Base-by-base conservation (phyloP, 2,113 vertebrate genomes). In the Onychostruthus taczanowskii region DNA sequence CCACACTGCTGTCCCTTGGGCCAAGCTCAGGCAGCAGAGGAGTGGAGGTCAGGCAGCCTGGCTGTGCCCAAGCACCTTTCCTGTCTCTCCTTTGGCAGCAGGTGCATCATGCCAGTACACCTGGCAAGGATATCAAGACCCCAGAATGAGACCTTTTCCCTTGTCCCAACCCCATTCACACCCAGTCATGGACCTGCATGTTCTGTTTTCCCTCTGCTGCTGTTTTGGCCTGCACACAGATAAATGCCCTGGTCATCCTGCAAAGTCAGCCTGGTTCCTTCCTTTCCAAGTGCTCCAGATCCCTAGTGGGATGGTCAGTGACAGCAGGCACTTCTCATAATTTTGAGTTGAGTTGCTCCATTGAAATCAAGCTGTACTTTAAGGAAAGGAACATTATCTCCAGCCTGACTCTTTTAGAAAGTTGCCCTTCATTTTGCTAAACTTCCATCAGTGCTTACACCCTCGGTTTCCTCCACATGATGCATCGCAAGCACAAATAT, bases 401-500 rank as follows among this genome's bases (percentile, higher is more conserved):
- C 3, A 70, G 85, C 8, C 67, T 37, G 24, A 63, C 35, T 24
- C 61, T 24, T 83, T 19, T 10, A 52, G 52, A 86, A 93, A 84
- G 23, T 46, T 46, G 53, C 24, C 68, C 61, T 87, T 89, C 18
- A 2, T 82, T 87, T 83, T 90, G 43, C 80, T 75, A 55, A 46
- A n/a, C 31, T 35, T 20, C 75, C 84, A 79, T 26, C 12, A 3
- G 33, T 27, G 41, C 64, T 87, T 50, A 33, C 43, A 21, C 37
- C 73, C 76, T 87, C 16, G 53, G 24, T 63, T 89, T 89, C 70
- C 62, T 61, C 50, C 26, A 46, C 16, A 75, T 33, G 82, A 53
- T 78, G 69, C 90, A 81, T 39, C 0, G 56, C 90, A 95, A 96
- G 90, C 88, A 95, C 94, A 90, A 95, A 92, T 94, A 95, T 94